Evolutionary conservation across 2,113 vertebrate species (phyloP), one percentile per base, ranked within the genome.

Genomic region (Brienomyrus longianalis): DNA sequence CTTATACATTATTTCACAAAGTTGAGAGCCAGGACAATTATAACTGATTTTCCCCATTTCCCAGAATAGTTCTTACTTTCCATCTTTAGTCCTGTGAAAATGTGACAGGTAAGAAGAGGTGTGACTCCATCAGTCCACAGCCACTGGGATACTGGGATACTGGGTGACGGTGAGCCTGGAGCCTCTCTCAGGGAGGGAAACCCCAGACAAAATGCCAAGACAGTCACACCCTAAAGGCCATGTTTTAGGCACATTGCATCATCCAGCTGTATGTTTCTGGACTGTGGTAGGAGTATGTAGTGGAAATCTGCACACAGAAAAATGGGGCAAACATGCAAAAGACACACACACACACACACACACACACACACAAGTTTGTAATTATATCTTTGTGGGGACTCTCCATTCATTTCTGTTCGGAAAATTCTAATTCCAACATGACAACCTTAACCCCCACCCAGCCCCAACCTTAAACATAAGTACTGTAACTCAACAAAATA

Each of bases 11-110:
- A 91, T 92, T 92, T 91, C 94, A 91, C 91, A 92, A 90, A 93
- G 92, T 90, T 93, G 27, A 91, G 93, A 91, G 92, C 89, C 92
- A 89, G 47, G 47, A 84, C 23, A 84, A 84, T 84, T n/a, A 84
- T 10, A 83, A 47, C 70, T 77, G 27, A 77, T 80, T 80, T 31
- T 7, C 13, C 35, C 15, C 35, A 80, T 8, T 80, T 35, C 31
- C 90, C 92, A 92, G 91, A 91, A 80, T 92, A 56, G 89, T 89
- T 17, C 54, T 92, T 86, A 45, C 90, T 95, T 93, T 94, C 94
- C 93, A 95, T 95, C 74, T 94, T 95, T 95, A 95, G 95, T 95
- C 94, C 19, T 54, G 52, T 87, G 23, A 52, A 87, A 35, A 21
- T 11, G 51, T 39, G 51, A 27, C 15, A 35, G 85, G 51, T 35